phyloP scores from a whole-genome alignment of 2,797 vertebrate genomes.

The Eutrigla gurnardus region DNA sequence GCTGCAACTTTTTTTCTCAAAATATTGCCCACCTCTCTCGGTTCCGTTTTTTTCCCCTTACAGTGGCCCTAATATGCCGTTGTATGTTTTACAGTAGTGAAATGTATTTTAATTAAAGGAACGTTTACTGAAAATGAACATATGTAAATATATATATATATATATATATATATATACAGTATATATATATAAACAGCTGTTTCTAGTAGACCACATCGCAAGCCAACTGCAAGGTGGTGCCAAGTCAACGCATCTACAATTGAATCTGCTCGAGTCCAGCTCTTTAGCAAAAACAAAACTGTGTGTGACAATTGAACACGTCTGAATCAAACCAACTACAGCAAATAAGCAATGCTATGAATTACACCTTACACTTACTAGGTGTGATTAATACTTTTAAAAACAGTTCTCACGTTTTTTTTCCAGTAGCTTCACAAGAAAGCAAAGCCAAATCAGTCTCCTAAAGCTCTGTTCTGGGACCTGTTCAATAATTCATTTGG shows the following conservation, averaged over 20 bases:
- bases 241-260: not conserved
- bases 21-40: too few species aligned
- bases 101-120: too few species aligned
- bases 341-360: not conserved
- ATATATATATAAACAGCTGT: not conserved
- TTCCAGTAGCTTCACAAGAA: constrained; percentile 31
- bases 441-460: constrained; percentile 19
- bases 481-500: constrained; percentile 69
- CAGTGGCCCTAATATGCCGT: too few species aligned
- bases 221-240: not conserved
- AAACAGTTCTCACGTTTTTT: constrained; percentile 45
- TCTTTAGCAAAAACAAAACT: not conserved
- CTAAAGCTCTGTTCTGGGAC: constrained; percentile 45
- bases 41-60: too few species aligned
- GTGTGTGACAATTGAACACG: not conserved
- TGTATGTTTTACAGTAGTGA: too few species aligned
- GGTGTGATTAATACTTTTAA: not conserved
- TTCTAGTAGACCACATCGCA: not conserved
- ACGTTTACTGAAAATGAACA: not conserved
- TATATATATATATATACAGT: too few species aligned
- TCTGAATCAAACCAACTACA: not conserved
- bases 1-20: too few species aligned
- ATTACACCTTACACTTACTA: not conserved
- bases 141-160: not conserved
- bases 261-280: not conserved